Percentiles rank a stretch among this genome's conserved stretches.
Evolutionary conservation across 2,888 invertebrate genomes (phyloP).

Genomic region (Zelleria hepariella): DNA sequence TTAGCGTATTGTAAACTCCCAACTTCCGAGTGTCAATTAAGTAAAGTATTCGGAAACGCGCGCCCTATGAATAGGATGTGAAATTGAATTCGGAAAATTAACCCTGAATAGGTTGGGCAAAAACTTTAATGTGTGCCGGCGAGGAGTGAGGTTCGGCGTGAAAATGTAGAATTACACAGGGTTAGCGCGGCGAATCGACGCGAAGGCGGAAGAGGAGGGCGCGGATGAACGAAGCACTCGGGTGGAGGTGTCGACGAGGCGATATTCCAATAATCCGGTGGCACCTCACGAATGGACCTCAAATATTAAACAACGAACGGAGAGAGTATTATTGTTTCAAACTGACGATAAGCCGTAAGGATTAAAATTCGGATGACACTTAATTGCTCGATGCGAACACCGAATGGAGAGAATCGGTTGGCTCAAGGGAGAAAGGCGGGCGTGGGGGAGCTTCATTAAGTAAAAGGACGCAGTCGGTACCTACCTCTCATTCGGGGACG

Average conservation of each 20-base stretch:
- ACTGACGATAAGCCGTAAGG: slow-evolving; percentile 2
- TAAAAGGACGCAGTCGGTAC: slow-evolving; percentile 51
- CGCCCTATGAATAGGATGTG: slow-evolving; percentile 48
- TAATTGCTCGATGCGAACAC: slow-evolving; percentile 2
- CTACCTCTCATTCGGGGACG: slow-evolving; percentile 39
- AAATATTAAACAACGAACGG: neutral
- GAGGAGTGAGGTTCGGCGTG: slow-evolving; percentile 41
- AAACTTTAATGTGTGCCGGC: slow-evolving; percentile 56
- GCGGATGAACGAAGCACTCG: neutral
- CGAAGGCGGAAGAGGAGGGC: neutral
- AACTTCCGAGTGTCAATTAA: slow-evolving; percentile 48
- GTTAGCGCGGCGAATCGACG: slow-evolving; percentile 31
- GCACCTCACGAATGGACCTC: neutral
- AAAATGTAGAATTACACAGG: slow-evolving; percentile 56
- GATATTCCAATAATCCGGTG: neutral
- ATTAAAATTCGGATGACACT: slow-evolving; percentile 2
- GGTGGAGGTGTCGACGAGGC: neutral
- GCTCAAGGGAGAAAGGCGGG: slow-evolving; percentile 1
- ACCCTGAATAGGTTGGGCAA: slow-evolving; percentile 49
- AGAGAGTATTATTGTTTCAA: slow-evolving; percentile 2
- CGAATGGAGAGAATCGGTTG: neutral
- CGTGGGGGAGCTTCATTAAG: slow-evolving; percentile 46
- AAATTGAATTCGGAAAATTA: slow-evolving; percentile 59
- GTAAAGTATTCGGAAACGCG: slow-evolving; percentile 49
- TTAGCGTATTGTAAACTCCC: slow-evolving; percentile 28